Conservation (phyloP, 2,797 vertebrate species). For the Euphonia xanthogaster region DNA sequence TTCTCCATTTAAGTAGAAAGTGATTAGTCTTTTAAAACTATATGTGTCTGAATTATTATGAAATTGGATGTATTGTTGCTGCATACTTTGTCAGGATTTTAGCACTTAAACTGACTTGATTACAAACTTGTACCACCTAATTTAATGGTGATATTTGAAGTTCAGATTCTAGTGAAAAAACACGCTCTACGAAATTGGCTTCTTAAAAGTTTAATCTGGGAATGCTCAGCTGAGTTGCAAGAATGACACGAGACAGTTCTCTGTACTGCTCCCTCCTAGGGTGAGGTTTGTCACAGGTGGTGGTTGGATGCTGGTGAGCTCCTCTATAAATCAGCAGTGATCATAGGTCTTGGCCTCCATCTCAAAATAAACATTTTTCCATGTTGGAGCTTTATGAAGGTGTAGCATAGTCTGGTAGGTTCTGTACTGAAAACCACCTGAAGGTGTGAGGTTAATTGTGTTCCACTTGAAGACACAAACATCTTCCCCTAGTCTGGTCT, state of each 20-base stretch:
- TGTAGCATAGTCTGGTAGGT: background rate
- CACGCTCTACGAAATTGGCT: accelerated
- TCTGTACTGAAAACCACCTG: background rate
- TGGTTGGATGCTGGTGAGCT: background rate
- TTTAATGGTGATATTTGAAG: background rate
- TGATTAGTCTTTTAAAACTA: background rate
- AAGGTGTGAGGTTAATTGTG: background rate
- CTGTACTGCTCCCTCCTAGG: background rate
- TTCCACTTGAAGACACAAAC: background rate
- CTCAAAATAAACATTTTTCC: background rate
- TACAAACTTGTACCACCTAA: background rate
- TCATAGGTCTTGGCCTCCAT: background rate
- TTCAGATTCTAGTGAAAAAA: background rate
- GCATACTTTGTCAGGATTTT: background rate
- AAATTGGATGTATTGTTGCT: background rate
- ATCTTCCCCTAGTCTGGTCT: background rate
- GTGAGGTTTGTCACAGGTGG: background rate
- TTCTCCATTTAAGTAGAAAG: background rate
- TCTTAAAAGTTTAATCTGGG: background rate
- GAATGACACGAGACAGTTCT: accelerated
- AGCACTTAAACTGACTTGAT: background rate
- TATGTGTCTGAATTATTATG: background rate
- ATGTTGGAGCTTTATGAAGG: background rate
- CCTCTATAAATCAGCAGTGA: background rate
- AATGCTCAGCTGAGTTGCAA: background rate